Evolutionary conservation across 2,888 invertebrate species (phyloP).

Genomic region (Spodoptera littoralis): DNA sequence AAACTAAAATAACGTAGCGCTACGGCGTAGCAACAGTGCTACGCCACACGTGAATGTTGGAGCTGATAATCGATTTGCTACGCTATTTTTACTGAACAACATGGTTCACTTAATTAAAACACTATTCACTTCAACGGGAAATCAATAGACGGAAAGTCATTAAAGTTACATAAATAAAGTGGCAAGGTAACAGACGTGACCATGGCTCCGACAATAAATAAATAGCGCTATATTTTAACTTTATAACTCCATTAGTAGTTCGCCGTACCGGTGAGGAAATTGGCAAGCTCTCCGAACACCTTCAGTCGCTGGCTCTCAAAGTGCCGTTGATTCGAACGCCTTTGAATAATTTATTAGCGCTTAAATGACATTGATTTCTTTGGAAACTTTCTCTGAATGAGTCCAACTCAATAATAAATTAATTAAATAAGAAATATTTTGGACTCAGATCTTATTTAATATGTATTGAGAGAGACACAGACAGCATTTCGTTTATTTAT

Average conservation of each 20-base stretch:
- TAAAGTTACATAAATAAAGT: constrained; percentile 37
- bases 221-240: constrained; percentile 58
- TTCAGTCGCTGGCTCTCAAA: constrained; percentile 48
- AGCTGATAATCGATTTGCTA: background rate
- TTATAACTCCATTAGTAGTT: constrained; percentile 59
- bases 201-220: constrained; percentile 44
- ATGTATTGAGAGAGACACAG: too few relatives aligned
- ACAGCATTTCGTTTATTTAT: too few relatives aligned
- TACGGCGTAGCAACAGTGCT: constrained; percentile 17
- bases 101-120: background rate
- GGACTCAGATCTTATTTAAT: too few relatives aligned
- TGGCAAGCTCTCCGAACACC: constrained; percentile 57
- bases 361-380: background rate
- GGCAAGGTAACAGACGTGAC: constrained; percentile 18
- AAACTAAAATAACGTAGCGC: constrained; percentile 1
- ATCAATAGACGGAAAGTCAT: constrained; percentile 25
- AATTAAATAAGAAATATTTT: too few relatives aligned
- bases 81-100: background rate
- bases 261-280: constrained; percentile 59
- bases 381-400: too few relatives aligned
- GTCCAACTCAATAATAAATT: too few relatives aligned
- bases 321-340: background rate
- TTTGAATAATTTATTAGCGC: background rate
- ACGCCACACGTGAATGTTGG: background rate
- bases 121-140: constrained; percentile 9